Base-by-base conservation (phyloP, 1,140 invertebrate species). In the Gryllus bimaculatus region DNA sequence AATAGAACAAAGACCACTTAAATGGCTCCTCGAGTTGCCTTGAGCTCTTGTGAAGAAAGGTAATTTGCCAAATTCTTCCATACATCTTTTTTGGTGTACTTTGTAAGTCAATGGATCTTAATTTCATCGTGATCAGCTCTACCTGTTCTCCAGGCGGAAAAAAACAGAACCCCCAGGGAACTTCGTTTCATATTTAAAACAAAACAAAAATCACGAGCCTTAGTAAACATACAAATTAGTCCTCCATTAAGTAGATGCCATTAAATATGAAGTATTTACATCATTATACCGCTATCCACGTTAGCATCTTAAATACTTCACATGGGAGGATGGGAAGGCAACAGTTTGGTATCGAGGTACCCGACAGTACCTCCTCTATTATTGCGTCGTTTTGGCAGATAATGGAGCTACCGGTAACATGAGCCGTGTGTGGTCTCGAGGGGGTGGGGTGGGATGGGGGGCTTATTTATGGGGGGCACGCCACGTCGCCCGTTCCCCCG, bases 241-340 rank as follows among this genome's bases (percentile, higher is more conserved):
- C 54, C 54, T 66, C 18, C 54, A 66, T 66, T 39, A 66, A 66
- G 54, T 13, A 18, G 10, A 66, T 66, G 54, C 54, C 54, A 66
- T 66, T 66, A 66, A 66, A 66, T 66, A 66, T 66, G 54, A 66
- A 66, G 54, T 66, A 66, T 66, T 66, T 66, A 66, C 18, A 66
- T 66, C 54, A 66, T 66, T 66, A 66, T 66, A 66, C 10, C 54
- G 54, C 10, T 66, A 66, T 66, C 54, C 10, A 66, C 54, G 54
- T 66, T 66, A 66, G 54, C 54, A 66, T 66, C 54, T 66, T 66
- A 66, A 66, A 66, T 66, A 18, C 54, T 66, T 66, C 54, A 18
- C 54, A 18, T 66, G 18, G 7, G 54, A 66, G 10, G 54, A 18
- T 10, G 54, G 18, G 54, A 66, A 66, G 54, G 54, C 18, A 66